Base-by-base conservation (phyloP, 2,797 vertebrate species). In the Echeneis naucrates region DNA sequence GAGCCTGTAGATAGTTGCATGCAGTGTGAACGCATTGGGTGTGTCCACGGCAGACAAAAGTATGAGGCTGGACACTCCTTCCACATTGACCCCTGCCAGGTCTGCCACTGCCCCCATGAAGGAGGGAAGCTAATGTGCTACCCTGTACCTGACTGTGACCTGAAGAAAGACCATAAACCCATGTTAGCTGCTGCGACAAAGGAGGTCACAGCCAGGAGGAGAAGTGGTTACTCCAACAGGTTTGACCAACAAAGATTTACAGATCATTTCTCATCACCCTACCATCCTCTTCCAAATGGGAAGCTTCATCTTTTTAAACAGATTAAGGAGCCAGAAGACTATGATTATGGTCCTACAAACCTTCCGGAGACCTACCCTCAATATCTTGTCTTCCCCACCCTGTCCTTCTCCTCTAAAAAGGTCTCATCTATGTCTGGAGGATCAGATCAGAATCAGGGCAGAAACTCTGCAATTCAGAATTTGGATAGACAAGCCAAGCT, bases 91-190 rank as follows among this genome's bases (percentile, higher is more conserved):
- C 87, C 92, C 0, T 99, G 98, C 88, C 93, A 88, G 80, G 95
- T 97, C 1, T 99, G 98, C 85, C 97, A 98, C 82, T 99, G 98
- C 61, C 97, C 97, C 0, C 95, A 94, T 0, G 87, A 94, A 0
- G 97, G 98, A 0, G 98, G 98, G 0, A 89, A 94, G n/a, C 92
- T 98, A 21, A 97, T 98, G 94, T 99, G 98, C 85, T 98, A 97
- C 83, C 92, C 93, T 4, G 89, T 97, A 3, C 96, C 96, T 0
- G 86, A 95, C 68, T 99, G 98, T 19, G 90, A 93, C 5, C 2
- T 80, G 0, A 74, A 83, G 0, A 63, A 81, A 0, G 35, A 83
- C 26, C 81, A 92, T 21, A 88, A 93, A 2, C 68, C 92, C 0
- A 80, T 89, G 12, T 92, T 93, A 33, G 81, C 91, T 0, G 72